Evolutionary conservation across 2,888 invertebrate genomes (phyloP), one percentile per base, ranked within the genome.

Genomic region (Dorcus hopei): DNA sequence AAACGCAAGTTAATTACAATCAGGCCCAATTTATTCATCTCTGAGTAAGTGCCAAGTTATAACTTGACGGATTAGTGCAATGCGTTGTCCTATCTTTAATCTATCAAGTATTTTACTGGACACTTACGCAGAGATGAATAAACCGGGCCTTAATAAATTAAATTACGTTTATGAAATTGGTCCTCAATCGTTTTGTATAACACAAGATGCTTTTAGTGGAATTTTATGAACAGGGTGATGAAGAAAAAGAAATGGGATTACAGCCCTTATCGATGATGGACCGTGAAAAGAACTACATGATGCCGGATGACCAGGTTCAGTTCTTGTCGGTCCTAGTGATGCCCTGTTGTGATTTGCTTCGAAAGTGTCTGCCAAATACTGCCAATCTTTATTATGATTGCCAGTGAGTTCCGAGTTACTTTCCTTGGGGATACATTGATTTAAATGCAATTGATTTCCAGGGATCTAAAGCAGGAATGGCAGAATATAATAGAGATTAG

Each of bases 251-350:
- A 4, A 78, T 85, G 80, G 85, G 85, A 47, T 80, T 84, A 69
- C 80, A 78, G 0, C 86, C 86, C 0, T 78, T 85, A 4, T 82
- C 84, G 60, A 83, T 86, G 80, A 86, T 87, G 86, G 85, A 87
- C 73, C 77, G 86, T 47, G 80, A 81, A 2, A 84, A 85, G 66
- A 73, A 79, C 61, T 67, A 79, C 60, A 80, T 81, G 72, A 82
- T 86, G 70, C 85, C 86, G 0, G 82, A 84, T 23, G 85, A 86
- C 65, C 87, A 87, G 79, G 81, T 85, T 14, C 83, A 85, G 72
- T 87, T 86, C 77, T 74, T 86, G 16, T 79, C 81, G 0, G 82
- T 85, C 39, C 82, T 86, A 51, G 83, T 85, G 61, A 72, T 86
- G 67, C 86, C 86, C 0, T 85, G 85, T 58, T 76, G 82, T 16